phyloP scores from a whole-genome alignment of 2,113 vertebrate genomes.

The Chrysemys picta region DNA sequence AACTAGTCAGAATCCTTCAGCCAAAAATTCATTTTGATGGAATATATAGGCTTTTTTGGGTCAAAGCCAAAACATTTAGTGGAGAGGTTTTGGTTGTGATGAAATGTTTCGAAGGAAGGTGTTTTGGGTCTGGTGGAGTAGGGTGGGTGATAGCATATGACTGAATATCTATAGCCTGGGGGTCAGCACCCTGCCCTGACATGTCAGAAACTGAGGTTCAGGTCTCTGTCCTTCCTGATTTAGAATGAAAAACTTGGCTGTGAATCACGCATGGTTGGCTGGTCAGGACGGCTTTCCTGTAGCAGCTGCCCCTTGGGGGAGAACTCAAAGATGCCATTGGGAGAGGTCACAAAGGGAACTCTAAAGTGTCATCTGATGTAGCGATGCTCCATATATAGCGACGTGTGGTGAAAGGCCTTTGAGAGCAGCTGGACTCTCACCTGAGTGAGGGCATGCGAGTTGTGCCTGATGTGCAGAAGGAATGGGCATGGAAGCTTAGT shows the following conservation, averaged over 20 bases:
- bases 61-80: no score
- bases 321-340: background rate
- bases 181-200: no score
- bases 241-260: no score
- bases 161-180: no score
- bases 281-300: background rate
- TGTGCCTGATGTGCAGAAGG: background rate
- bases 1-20: background rate
- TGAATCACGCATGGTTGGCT: background rate
- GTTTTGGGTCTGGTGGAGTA: no score
- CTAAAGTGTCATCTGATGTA: background rate
- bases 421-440: background rate
- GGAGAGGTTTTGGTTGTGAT: no score
- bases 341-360: background rate
- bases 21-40: no score
- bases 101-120: no score
- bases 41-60: no score
- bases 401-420: background rate
- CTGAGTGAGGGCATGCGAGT: background rate
- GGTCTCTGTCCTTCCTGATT: no score
- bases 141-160: no score
- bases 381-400: background rate
- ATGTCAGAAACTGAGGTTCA: no score
- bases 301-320: background rate
- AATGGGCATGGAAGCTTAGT: background rate